Percentiles rank a stretch among this genome's conserved stretches.
These are phyloP conservation scores for Otocyon megalotis DNA, from an alignment of 2,113 vertebrate genomes.

Conservation along the genomic window DNA sequence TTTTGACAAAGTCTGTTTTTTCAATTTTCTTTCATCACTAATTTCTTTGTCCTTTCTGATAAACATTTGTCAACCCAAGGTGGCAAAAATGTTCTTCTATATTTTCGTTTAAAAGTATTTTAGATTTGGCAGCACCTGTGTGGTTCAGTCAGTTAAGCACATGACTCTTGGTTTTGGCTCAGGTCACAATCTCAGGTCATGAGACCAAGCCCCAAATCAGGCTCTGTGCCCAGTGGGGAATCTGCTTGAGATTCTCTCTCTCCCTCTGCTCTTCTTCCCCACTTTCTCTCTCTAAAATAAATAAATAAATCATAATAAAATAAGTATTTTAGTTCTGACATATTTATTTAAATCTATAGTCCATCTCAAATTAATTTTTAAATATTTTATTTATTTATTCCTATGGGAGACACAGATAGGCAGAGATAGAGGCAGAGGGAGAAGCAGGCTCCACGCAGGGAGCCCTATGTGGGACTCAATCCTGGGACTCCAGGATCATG, in stretches of 20 bases:
- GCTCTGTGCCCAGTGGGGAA: neutral
- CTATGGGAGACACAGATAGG: no score
- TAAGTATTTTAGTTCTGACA: neutral
- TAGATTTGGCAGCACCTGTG: neutral
- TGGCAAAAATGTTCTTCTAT: neutral
- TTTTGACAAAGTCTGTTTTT: constrained; percentile 29
- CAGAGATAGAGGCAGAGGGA: no score
- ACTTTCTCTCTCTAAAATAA: neutral
- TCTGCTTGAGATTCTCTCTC: neutral
- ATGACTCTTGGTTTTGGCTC: neutral
- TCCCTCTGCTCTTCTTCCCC: neutral
- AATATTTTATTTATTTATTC: no score
- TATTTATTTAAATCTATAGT: neutral
- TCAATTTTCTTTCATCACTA: neutral
- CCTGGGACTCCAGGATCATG: no score
- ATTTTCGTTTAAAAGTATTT: neutral
- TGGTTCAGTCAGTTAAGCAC: neutral
- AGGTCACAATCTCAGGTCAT: neutral
- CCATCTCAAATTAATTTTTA: neutral
- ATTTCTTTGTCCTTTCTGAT: neutral
- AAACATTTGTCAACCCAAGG: neutral
- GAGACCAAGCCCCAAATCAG: neutral
- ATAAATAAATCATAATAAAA: neutral
- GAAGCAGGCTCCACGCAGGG: no score
- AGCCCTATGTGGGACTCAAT: no score